Conservation (phyloP, 2,888 invertebrate genomes). For the Lobophora halterata region DNA sequence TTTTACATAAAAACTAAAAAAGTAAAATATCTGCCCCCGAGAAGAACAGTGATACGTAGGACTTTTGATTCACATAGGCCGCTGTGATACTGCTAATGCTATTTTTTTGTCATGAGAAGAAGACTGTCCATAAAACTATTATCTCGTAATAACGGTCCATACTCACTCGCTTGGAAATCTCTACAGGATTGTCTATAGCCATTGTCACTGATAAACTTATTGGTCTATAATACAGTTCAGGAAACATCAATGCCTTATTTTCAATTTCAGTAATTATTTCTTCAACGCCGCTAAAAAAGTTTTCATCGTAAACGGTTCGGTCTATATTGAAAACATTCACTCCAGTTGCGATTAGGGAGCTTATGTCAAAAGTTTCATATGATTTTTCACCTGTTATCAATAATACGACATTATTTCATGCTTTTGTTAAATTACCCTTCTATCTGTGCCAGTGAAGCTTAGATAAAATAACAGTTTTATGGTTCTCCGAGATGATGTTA, state of each 20-base stretch:
- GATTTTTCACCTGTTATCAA: conserved; percentile 4
- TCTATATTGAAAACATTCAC: conserved; percentile 14
- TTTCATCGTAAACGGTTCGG: neutral
- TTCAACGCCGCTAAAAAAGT: neutral
- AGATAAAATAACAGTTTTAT: too few species aligned
- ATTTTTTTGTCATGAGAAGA: too few species aligned
- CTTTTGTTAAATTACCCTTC: too few species aligned
- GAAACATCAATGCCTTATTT: neutral
- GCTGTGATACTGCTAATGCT: too few species aligned
- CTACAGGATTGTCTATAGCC: conserved; percentile 8
- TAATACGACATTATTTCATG: neutral
- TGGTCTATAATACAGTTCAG: conserved; percentile 1
- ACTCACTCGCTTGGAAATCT: conserved; percentile 11
- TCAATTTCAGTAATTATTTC: conserved; percentile 1
- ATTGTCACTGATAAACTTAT: conserved; percentile 12
- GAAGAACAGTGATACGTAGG: too few species aligned
- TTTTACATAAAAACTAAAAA: too few species aligned
- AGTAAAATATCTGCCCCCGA: too few species aligned
- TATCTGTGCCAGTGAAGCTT: too few species aligned
- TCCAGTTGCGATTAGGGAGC: conserved; percentile 3
- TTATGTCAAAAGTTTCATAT: conserved; percentile 4
- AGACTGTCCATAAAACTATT: too few species aligned
- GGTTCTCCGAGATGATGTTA: too few species aligned
- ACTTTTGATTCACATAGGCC: too few species aligned
- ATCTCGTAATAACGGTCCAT: too few species aligned